Conservation (phyloP, 2,888 invertebrate genomes). For the Lepidocyrtinus sp. region DNA sequence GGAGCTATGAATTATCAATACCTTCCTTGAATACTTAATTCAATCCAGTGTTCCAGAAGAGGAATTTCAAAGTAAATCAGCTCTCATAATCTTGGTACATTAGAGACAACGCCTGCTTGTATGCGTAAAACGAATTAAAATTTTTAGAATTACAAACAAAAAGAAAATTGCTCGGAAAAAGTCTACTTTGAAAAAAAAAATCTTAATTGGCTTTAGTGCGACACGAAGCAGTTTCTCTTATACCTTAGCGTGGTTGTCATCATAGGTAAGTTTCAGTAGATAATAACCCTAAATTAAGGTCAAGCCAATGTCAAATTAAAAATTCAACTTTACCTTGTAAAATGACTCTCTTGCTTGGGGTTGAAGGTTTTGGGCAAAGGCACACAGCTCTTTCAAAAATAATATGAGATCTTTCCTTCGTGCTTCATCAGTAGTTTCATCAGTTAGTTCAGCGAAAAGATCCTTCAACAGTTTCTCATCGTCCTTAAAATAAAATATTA, state of each 20-base stretch:
- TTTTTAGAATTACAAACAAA: slow-evolving; percentile 13
- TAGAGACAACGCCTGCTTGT: slow-evolving; percentile 60
- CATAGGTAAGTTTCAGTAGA: slow-evolving; percentile 47
- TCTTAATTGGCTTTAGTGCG: slow-evolving; percentile 23
- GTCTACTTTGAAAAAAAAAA: slow-evolving; percentile 24
- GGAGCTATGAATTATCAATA: too few relatives aligned
- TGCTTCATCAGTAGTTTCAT: slow-evolving; percentile 86
- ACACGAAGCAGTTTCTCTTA: slow-evolving; percentile 51
- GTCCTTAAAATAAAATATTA: slow-evolving; percentile 78
- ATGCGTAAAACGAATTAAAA: slow-evolving; percentile 26
- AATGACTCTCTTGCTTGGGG: slow-evolving; percentile 97
- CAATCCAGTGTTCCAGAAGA: too few relatives aligned
- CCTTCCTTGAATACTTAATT: too few relatives aligned
- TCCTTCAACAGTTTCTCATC: slow-evolving; percentile 97
- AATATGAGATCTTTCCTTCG: slow-evolving; percentile 94
- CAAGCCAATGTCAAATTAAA: not conserved
- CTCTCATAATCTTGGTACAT: slow-evolving; percentile 70
- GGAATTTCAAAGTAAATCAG: slow-evolving; percentile 63
- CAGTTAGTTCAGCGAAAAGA: slow-evolving; percentile 93
- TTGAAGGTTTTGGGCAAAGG: slow-evolving; percentile 98
- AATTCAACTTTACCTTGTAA: slow-evolving; percentile 80
- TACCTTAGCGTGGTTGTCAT: slow-evolving; percentile 63
- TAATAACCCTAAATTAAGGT: not conserved
- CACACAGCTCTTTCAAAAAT: slow-evolving; percentile 99
- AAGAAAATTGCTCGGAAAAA: slow-evolving; percentile 7